Conservation (phyloP, 2,888 invertebrate genomes). For the Cephus spinipes region DNA sequence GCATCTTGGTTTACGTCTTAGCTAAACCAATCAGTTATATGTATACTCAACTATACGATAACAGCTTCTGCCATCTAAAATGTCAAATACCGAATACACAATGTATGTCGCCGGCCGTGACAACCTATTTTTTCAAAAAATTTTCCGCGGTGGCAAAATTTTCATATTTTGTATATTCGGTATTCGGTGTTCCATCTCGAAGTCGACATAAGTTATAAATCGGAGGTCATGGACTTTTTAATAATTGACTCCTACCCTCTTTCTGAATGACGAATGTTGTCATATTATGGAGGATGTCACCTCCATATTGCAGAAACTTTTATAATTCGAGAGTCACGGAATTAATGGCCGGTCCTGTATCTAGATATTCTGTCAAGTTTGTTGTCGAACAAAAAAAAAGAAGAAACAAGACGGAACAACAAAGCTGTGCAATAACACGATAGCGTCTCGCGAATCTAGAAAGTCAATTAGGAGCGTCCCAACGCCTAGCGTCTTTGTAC, state of each 20-base stretch:
- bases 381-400: not conserved
- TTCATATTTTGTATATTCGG: constrained; percentile 35
- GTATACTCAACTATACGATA: not conserved
- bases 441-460: not conserved
- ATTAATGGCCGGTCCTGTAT: not conserved
- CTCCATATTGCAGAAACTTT: not conserved
- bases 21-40: not conserved
- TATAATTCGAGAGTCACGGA: not conserved
- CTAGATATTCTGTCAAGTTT: not conserved
- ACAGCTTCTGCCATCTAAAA: constrained; percentile 28
- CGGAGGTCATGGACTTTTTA: not conserved
- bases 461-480: constrained; percentile 3
- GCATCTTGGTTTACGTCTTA: not conserved
- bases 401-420: not conserved
- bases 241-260: not conserved
- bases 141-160: constrained; percentile 28
- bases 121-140: constrained; percentile 41
- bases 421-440: not conserved
- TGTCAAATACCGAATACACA: constrained; percentile 27
- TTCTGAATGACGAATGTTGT: not conserved
- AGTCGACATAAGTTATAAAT: not conserved
- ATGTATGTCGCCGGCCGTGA: constrained; percentile 32
- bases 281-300: not conserved
- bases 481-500: not conserved
- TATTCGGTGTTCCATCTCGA: constrained; percentile 20